Evolutionary conservation across 2,888 invertebrate genomes (phyloP).

Genomic region (Brachypalpus laphriformis): DNA sequence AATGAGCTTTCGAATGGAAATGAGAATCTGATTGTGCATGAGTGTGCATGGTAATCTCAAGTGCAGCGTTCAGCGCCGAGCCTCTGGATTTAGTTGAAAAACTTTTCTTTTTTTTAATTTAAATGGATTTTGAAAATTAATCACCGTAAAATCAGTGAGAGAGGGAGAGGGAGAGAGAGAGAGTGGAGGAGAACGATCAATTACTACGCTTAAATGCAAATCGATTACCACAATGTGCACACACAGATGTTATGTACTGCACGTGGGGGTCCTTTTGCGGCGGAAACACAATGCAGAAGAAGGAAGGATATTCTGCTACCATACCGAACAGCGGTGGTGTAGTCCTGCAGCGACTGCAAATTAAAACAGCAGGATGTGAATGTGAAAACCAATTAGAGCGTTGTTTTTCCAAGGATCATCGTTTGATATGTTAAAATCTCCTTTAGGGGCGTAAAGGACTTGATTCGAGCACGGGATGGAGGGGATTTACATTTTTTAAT

Average conservation of each 20-base stretch:
- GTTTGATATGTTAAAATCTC: constrained; percentile 6
- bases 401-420: not conserved
- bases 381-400: constrained; percentile 53
- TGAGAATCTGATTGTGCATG: constrained; percentile 36
- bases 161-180: not conserved
- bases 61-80: not conserved
- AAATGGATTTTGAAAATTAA: constrained; percentile 37
- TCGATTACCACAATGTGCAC: constrained; percentile 34
- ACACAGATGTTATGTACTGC: not conserved
- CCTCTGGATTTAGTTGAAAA: not conserved
- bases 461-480: not conserved
- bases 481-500: constrained; percentile 38
- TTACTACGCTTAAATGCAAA: constrained; percentile 64
- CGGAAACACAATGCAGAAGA: not conserved
- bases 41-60: not conserved
- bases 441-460: not conserved
- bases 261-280: not conserved
- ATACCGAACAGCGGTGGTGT: no score
- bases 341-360: constrained; percentile 14
- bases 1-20: constrained; percentile 45
- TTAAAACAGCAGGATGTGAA: constrained; percentile 42
- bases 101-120: not conserved
- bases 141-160: constrained; percentile 17
- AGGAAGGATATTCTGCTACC: not conserved
- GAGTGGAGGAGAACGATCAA: no score